phyloP scores from a whole-genome alignment of 2,888 invertebrate species.

The Hydropsyche betteni region DNA sequence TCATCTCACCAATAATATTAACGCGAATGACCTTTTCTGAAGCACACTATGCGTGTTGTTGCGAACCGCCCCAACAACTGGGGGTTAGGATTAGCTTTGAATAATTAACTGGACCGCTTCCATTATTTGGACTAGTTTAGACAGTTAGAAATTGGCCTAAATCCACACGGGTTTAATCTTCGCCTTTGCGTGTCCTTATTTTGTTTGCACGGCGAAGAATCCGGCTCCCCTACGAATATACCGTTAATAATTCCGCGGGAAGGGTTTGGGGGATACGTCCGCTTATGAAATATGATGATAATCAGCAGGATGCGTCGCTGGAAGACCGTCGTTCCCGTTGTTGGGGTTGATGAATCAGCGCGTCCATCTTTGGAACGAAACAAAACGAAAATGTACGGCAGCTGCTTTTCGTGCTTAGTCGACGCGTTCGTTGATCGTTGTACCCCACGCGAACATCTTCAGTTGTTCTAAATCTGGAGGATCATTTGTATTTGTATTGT shows the following conservation, averaged over 20 bases:
- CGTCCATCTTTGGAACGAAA: not conserved
- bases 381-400: slow-evolving; percentile 17
- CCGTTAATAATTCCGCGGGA: not conserved
- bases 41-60: not conserved
- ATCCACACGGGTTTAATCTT: slow-evolving; percentile 16
- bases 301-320: slow-evolving; percentile 2
- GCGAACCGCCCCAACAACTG: not conserved
- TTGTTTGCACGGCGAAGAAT: not conserved
- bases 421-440: slow-evolving; percentile 35
- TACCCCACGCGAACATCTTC: slow-evolving; percentile 36
- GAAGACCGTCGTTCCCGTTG: not conserved
- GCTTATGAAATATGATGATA: not conserved
- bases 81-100: slow-evolving; percentile 4
- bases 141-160: slow-evolving; percentile 21
- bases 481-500: not conserved
- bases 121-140: not conserved
- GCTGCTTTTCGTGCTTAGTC: slow-evolving; percentile 37
- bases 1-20: no score
- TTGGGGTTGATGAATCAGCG: slow-evolving; percentile 8
- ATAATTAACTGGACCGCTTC: slow-evolving; percentile 8
- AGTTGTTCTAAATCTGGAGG: slow-evolving; percentile 12
- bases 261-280: no score
- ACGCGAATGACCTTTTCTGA: no score
- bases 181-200: not conserved
- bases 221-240: not conserved